Percentiles rank a stretch among this genome's conserved stretches.
Conservation (phyloP, 2,888 invertebrate species). For the Diarsia mendica region DNA sequence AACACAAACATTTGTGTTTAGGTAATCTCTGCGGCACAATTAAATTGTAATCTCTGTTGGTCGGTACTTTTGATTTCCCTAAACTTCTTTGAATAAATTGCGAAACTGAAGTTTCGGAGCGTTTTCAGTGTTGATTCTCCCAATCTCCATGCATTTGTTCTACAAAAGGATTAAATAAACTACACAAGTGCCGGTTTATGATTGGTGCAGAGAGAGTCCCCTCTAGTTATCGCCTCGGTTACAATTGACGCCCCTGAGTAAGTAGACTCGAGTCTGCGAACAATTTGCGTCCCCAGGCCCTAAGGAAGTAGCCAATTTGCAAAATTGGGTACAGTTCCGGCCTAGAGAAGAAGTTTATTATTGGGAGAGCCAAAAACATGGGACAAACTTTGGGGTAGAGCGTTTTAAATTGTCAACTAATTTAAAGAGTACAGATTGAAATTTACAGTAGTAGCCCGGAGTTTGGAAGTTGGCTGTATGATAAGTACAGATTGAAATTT, state of each 20-base stretch:
- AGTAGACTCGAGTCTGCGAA: slow-evolving; percentile 70
- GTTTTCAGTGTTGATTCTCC: background rate
- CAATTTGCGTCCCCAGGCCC: slow-evolving; percentile 79
- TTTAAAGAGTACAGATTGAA: no score
- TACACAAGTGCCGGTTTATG: slow-evolving; percentile 43
- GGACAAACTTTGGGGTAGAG: no score
- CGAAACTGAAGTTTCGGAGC: background rate
- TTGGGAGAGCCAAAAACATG: background rate
- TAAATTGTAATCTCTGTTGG: slow-evolving; percentile 7
- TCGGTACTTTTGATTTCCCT: background rate
- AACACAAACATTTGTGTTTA: slow-evolving; percentile 10
- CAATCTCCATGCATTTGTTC: background rate
- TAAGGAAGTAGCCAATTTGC: slow-evolving; percentile 84
- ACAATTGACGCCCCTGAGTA: slow-evolving; percentile 70
- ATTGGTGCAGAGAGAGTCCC: slow-evolving; percentile 71
- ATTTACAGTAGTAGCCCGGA: no score
- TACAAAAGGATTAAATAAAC: slow-evolving; percentile 15
- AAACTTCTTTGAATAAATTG: background rate
- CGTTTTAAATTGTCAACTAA: no score
- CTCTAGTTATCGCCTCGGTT: slow-evolving; percentile 71
- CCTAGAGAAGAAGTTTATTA: slow-evolving; percentile 61
- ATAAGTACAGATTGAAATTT: no score
- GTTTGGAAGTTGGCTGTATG: no score
- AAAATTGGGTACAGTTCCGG: slow-evolving; percentile 76
- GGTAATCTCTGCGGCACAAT: background rate